Conservation (phyloP, 2,113 vertebrate species). For the Patagioenas fasciata region DNA sequence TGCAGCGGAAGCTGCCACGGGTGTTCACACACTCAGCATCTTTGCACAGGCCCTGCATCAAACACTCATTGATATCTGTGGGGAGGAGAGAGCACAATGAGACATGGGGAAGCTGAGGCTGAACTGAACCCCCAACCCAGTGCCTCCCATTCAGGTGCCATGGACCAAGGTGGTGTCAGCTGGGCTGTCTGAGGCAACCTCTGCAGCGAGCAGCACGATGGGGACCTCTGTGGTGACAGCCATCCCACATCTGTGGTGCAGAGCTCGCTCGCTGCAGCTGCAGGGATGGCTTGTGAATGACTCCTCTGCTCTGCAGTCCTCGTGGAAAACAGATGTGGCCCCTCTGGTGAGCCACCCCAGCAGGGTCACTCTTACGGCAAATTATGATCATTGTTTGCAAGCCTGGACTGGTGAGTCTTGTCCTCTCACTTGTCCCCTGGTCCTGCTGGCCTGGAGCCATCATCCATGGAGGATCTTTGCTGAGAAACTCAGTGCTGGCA, state of each 20-base stretch:
- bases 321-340: not conserved
- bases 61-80: constrained; percentile 94
- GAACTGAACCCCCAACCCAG: not conserved
- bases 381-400: not conserved
- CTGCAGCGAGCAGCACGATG: fast-evolving
- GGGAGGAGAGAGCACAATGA: not conserved
- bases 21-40: constrained; percentile 92
- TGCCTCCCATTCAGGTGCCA: not conserved
- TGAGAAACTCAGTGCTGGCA: not conserved
- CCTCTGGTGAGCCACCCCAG: fast-evolving
- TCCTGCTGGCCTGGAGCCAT: not conserved
- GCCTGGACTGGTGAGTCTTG: not conserved
- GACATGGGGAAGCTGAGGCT: not conserved
- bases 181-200: not conserved
- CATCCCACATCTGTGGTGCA: not conserved
- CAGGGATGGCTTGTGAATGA: not conserved
- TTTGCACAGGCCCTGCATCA: constrained; percentile 86
- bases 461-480: not conserved
- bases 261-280: not conserved
- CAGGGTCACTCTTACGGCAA: not conserved
- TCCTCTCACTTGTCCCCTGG: not conserved
- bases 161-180: fast-evolving
- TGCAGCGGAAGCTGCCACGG: constrained; percentile 90
- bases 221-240: not conserved
- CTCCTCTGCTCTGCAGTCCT: not conserved